Evolutionary conservation across 2,888 invertebrate genomes (phyloP).

Genomic region (Synanthedon vespiformis): DNA sequence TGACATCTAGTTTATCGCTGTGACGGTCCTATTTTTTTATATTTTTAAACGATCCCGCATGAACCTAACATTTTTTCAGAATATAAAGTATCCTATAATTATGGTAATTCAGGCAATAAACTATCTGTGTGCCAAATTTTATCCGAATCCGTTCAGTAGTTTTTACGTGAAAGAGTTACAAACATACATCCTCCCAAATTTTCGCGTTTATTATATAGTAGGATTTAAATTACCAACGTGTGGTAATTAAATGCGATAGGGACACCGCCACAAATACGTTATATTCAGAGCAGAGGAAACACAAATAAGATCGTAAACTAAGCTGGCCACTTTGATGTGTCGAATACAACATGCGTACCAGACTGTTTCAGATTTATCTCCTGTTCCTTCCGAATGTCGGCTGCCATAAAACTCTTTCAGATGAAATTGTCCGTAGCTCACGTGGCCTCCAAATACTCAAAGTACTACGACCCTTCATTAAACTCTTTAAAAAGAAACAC

Average conservation of each 20-base stretch:
- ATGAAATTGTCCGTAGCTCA: slow-evolving; percentile 18
- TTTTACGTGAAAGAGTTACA: too few relatives aligned
- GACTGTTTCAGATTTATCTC: slow-evolving; percentile 19
- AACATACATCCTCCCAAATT: too few relatives aligned
- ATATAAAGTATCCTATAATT: too few relatives aligned
- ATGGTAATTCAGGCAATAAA: too few relatives aligned
- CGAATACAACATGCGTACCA: slow-evolving; percentile 13
- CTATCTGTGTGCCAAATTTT: too few relatives aligned
- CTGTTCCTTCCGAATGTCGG: slow-evolving; percentile 15
- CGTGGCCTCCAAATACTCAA: slow-evolving; percentile 11
- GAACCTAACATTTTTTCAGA: too few relatives aligned
- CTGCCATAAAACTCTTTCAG: slow-evolving; percentile 22
- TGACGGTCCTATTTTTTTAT: too few relatives aligned
- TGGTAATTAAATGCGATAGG: not conserved
- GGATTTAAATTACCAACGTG: not conserved
- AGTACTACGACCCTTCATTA: slow-evolving; percentile 15
- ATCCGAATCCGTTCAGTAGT: too few relatives aligned
- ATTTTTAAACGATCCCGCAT: too few relatives aligned
- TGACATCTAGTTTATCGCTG: too few relatives aligned
- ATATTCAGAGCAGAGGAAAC: slow-evolving; percentile 6
- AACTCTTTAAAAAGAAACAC: slow-evolving; percentile 18
- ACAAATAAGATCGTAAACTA: slow-evolving; percentile 15
- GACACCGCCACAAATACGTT: too few relatives aligned
- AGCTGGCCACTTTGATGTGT: slow-evolving; percentile 17
- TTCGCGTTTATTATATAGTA: too few relatives aligned